Evolutionary conservation across 2,797 vertebrate species (phyloP), one percentile per base, ranked within the genome.

Genomic region (Pseudochromis fuscus): DNA sequence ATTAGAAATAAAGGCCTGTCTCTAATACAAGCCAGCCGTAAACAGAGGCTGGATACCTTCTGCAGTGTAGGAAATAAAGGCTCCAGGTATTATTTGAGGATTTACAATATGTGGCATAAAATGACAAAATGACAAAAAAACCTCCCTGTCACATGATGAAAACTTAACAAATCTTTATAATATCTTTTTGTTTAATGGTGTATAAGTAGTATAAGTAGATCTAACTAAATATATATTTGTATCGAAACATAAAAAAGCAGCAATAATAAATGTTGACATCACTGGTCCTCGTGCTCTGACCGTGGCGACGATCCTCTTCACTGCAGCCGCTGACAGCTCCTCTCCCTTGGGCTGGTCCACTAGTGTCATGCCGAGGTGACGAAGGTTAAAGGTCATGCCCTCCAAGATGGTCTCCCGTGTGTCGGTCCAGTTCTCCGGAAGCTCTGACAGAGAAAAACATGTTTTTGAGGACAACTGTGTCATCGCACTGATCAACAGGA

Each of bases 371-470:
- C 98, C 97, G 67, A 99, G 88, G 90, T 97, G 96, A 65, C 96
- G 96, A 24, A 99, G 94, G 88, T 93, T 96, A 93, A 99, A 99
- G 65, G 95, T 94, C 97, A 99, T 95, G 64, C 98, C 97, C 77
- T 98, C 97, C 2, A 98, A 81, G 69, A 99, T 93, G 0, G 96
- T 97, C 92, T 98, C 98, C 13, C 96, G 90, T 0, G 96, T 98
- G 83, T 99, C 98, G 0, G 98, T 98, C 97, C 97, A 99, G 91
- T 99, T 98, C 91, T 99, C 97, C 0, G 96, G 96, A 59, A 99
- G 95, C 89, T 99, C 97, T 99, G n/a, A 58, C 9, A 12, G 33
- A 70, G n/a, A 13, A 16, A 7, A 4, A 44, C 2, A 46, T 4
- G 24, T 59, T 53, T 60, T 44, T 2, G 12, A 16, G 7, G 5